Percentiles rank a stretch among this genome's conserved stretches.
Conservation (phyloP, 2,797 vertebrate genomes). For the Sebastes iracundus region DNA sequence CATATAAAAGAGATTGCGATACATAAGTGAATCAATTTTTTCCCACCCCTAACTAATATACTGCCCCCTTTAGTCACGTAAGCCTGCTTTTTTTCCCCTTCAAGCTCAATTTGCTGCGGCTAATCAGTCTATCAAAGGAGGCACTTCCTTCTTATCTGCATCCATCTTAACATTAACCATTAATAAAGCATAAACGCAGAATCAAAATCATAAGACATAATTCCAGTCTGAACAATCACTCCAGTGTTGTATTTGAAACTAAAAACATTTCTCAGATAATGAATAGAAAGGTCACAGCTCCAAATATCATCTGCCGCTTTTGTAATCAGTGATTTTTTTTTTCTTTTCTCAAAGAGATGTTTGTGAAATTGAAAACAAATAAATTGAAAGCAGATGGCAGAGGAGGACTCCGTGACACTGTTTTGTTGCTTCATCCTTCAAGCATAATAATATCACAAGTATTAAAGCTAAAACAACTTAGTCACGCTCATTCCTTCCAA, state of each 20-base stretch:
- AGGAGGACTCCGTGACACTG: not conserved
- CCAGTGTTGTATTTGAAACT: not conserved
- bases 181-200: not conserved
- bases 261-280: not conserved
- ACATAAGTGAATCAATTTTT: too few species aligned
- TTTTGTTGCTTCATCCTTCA: not conserved
- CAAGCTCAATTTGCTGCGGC: not conserved
- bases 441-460: not conserved
- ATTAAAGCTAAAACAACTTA: not conserved
- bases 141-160: not conserved
- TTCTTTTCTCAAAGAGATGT: not conserved
- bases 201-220: not conserved
- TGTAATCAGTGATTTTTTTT: not conserved
- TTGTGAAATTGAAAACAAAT: constrained; percentile 7
- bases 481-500: not conserved
- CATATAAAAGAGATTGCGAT: too few species aligned
- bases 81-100: not conserved
- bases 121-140: not conserved
- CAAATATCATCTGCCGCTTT: not conserved
- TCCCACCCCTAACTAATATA: fast-evolving
- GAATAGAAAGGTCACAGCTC: not conserved
- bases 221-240: not conserved
- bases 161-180: not conserved
- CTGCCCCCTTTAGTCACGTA: not conserved
- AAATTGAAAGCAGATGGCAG: constrained; percentile 14